Conservation (phyloP, 2,113 vertebrate genomes). For the Phrynosoma platyrhinos region DNA sequence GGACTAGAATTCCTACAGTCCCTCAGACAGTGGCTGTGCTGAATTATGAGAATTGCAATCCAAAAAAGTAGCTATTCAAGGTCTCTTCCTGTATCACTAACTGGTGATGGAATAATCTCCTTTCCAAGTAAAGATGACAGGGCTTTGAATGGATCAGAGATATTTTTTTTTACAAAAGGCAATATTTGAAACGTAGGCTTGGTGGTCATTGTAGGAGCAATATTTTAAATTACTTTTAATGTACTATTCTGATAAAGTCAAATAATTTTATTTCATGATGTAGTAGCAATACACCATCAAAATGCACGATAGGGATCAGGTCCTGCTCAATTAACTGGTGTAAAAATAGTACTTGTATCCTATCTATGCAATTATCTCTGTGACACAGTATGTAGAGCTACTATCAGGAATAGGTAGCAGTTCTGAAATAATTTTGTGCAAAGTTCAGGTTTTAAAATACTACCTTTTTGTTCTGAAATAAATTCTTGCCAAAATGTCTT, state of each 20-base stretch:
- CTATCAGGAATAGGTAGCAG: not conserved
- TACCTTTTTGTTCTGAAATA: constrained; percentile 24
- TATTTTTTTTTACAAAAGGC: not conserved
- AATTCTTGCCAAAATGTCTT: constrained; percentile 11
- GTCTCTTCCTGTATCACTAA: too few species aligned
- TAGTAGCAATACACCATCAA: constrained; percentile 10
- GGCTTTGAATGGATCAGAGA: not conserved
- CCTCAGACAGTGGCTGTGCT: too few species aligned
- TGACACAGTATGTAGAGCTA: not conserved
- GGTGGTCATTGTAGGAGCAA: not conserved
- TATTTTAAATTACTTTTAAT: not conserved
- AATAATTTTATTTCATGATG: not conserved
- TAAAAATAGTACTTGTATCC: not conserved
- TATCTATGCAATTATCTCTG: not conserved
- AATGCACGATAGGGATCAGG: not conserved
- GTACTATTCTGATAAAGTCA: not conserved
- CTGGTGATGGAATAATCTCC: not conserved
- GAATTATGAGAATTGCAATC: too few species aligned
- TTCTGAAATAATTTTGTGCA: constrained; percentile 34
- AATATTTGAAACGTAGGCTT: not conserved
- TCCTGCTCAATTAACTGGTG: not conserved
- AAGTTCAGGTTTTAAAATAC: constrained; percentile 8
- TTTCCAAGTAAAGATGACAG: not conserved
- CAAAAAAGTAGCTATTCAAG: not conserved
- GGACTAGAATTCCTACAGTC: too few species aligned